Percentiles rank a stretch among this genome's conserved stretches.
phyloP scores from a whole-genome alignment of 2,113 vertebrate genomes.

The Nipponia nippon region DNA sequence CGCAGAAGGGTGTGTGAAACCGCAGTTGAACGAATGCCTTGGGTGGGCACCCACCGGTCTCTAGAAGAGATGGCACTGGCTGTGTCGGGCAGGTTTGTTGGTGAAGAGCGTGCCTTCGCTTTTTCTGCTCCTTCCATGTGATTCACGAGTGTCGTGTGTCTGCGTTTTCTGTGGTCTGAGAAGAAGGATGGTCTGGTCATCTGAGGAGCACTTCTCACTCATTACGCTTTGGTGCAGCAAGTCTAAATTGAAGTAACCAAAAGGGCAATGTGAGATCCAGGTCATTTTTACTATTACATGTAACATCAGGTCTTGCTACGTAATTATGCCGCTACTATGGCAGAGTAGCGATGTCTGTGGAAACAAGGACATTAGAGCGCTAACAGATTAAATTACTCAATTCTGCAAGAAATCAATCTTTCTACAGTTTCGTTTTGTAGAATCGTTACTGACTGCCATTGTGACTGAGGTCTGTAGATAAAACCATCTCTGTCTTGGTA shows the following conservation, averaged over 20 bases:
- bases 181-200: neutral
- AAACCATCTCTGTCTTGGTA: neutral
- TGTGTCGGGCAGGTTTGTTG: neutral
- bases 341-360: neutral
- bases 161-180: neutral
- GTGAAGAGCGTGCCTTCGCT: accelerated
- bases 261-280: neutral
- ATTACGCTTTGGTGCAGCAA: neutral
- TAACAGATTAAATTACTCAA: neutral
- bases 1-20: neutral
- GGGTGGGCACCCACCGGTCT: neutral
- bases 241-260: neutral
- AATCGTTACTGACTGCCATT: neutral
- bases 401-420: neutral
- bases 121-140: neutral
- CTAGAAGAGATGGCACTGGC: neutral
- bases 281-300: neutral
- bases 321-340: neutral
- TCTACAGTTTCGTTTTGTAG: neutral
- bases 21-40: neutral
- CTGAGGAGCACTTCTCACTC: neutral
- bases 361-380: neutral
- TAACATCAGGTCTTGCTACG: neutral
- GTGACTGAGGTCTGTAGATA: neutral
- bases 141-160: neutral